A percentile compares a stretch with the other conserved stretches of the same genome.
Conservation (phyloP, 2,113 vertebrate species). For the Cottus gobio region DNA sequence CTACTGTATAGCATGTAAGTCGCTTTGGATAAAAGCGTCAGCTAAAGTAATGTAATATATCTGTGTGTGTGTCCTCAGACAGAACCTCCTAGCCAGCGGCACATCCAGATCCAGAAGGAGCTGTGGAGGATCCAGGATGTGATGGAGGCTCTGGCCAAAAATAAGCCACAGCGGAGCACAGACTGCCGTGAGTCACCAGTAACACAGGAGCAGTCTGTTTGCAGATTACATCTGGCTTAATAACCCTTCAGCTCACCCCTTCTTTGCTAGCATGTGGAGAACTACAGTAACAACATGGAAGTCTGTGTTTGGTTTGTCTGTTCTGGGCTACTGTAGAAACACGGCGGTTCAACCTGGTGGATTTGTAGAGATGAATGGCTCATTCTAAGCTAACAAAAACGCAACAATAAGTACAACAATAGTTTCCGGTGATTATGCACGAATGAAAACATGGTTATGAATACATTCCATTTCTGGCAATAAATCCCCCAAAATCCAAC, state of each 20-base stretch:
- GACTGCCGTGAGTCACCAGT: constrained; percentile 51
- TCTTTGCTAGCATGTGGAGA: no score
- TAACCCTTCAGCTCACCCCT: no score
- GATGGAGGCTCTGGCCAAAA: constrained; percentile 94
- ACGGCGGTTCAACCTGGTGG: no score
- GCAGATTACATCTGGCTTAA: not conserved
- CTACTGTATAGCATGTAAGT: no score
- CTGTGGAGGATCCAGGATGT: constrained; percentile 98
- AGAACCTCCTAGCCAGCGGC: constrained; percentile 92
- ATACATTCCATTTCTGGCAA: not conserved
- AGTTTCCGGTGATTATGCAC: not conserved
- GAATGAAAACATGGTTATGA: not conserved
- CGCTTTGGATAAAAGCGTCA: no score
- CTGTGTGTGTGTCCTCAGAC: constrained; percentile 81
- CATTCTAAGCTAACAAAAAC: not conserved
- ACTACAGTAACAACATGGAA: no score
- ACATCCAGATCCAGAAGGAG: constrained; percentile 97
- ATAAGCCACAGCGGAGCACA: constrained; percentile 87
- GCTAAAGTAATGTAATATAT: no score
- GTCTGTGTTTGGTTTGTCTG: no score
- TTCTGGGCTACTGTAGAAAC: no score
- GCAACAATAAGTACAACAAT: not conserved
- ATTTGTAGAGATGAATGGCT: not conserved
- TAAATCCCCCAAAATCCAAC: not conserved
- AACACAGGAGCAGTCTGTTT: not conserved